Evolutionary conservation across 2,888 invertebrate genomes (phyloP), one percentile per base, ranked within the genome.

Genomic region (Mimachlamys varia): DNA sequence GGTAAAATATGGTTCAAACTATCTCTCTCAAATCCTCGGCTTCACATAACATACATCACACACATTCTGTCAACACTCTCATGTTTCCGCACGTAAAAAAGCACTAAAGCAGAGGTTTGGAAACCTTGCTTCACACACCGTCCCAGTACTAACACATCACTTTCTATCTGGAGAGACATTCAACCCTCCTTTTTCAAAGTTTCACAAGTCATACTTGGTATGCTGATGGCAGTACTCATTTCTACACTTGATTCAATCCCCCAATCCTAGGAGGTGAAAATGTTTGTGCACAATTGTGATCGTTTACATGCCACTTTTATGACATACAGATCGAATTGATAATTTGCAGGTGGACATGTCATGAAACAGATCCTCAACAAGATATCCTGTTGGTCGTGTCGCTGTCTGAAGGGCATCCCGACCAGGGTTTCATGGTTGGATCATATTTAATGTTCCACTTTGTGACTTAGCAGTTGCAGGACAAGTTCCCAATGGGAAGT

Each of bases 41-140:
- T 76, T 58, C 58, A 58, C 3, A 58, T 58, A 58, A 4, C 76
- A 76, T 76, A 76, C 76, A 76, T 76, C 76, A 76, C 76, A 76
- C 27, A 22, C 76, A 76, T 33, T 5, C 76, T 33, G 76, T 76
- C 0, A 44, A 44, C 33, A 76, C 76, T 22, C 76, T 76, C 22
- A 12, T 5, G 27, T 22, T 76, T 33, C 44, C 7, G 44, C 44
- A 44, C 44, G 3, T 44, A 44, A 76, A 33, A 76, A 33, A 76
- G 76, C 76, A 76, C 76, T 76, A 76, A 44, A 76, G 76, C 76
- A 5, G 76, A 76, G 76, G 27, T 76, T 27, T 12, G 27, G 10
- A 76, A 27, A 76, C 76, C 76, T 76, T 27, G 76, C 76, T 76
- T 76, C 33, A 76, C 76, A 76, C 27, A 33, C 33, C 33, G 76